phyloP scores from a whole-genome alignment of 2,797 vertebrate species.

The Thaleichthys pacificus region DNA sequence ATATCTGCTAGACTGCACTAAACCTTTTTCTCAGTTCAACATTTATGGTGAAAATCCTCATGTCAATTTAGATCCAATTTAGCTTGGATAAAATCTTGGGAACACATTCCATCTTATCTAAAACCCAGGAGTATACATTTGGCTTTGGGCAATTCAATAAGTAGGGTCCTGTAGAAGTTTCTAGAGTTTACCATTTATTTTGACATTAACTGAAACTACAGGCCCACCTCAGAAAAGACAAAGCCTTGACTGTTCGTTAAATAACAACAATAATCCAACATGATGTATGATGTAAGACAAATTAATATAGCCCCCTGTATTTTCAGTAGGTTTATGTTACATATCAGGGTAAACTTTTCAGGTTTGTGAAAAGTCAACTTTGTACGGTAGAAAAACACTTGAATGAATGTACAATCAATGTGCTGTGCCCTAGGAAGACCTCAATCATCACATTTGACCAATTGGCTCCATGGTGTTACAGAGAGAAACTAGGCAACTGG shows the following conservation, averaged over 20 bases:
- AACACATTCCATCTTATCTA: constrained; percentile 40
- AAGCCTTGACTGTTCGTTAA: constrained; percentile 15
- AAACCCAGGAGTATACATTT: constrained; percentile 31
- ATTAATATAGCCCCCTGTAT: not conserved
- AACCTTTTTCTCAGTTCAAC: constrained; percentile 19
- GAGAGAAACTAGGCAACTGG: not conserved
- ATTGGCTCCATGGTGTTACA: not conserved
- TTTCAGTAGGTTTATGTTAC: constrained; percentile 18
- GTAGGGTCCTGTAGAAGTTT: not conserved
- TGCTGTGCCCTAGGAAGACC: constrained; percentile 15
- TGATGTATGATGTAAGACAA: constrained; percentile 4
- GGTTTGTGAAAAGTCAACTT: constrained; percentile 5
- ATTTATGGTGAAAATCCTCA: constrained; percentile 22
- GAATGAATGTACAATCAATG: constrained; percentile 15
- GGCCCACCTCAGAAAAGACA: not conserved
- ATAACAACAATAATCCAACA: constrained; percentile 14
- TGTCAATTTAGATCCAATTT: constrained; percentile 22
- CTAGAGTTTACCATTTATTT: not conserved
- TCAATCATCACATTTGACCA: constrained; percentile 5
- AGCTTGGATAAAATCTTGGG: constrained; percentile 42
- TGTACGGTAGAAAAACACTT: constrained; percentile 4
- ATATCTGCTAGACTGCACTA: constrained; percentile 13
- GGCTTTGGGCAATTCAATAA: not conserved
- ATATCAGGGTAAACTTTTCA: not conserved
- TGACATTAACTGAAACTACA: not conserved